A percentile compares a stretch with the other conserved stretches of the same genome.
These are phyloP conservation scores for Acrocephalus arundinaceus DNA, from an alignment of 2,113 vertebrate species.

Conservation along the genomic window DNA sequence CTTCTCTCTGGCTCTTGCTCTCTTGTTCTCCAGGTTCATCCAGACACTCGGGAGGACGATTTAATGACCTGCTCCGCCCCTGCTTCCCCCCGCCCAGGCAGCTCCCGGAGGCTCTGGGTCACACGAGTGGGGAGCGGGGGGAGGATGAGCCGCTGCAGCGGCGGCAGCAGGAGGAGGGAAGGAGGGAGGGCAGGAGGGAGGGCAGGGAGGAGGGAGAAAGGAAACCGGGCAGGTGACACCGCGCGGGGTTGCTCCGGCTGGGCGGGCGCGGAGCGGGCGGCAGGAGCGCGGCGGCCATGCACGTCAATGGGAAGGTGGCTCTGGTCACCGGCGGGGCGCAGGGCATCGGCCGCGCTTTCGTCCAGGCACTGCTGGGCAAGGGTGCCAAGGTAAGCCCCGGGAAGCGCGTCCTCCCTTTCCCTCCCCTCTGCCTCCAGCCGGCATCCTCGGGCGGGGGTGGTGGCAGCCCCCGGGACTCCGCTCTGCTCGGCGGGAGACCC, in stretches of 20 bases:
- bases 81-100: not conserved
- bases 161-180: not conserved
- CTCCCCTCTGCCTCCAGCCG: not conserved
- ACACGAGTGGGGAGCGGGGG: not conserved
- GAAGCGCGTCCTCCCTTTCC: not conserved
- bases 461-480: not conserved
- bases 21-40: not conserved
- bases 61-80: not conserved
- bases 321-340: conserved; percentile 95
- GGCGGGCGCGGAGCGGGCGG: not conserved
- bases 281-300: conserved; percentile 72
- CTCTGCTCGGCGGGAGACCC: not conserved
- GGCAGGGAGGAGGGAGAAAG: not conserved
- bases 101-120: not conserved
- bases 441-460: too few species aligned
- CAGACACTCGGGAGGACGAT: not conserved
- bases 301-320: conserved; percentile 89
- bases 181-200: not conserved
- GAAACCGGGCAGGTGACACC: conserved; percentile 11
- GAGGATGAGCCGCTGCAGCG: not conserved
- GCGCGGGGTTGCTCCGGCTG: not conserved
- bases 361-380: conserved; percentile 82
- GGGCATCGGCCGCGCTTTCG: conserved; percentile 90
- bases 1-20: not conserved
- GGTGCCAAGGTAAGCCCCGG: conserved; percentile 80